These are phyloP conservation scores for Temnothorax nylanderi DNA, from an alignment of 1,140 invertebrate genomes.

Conservation along the genomic window DNA sequence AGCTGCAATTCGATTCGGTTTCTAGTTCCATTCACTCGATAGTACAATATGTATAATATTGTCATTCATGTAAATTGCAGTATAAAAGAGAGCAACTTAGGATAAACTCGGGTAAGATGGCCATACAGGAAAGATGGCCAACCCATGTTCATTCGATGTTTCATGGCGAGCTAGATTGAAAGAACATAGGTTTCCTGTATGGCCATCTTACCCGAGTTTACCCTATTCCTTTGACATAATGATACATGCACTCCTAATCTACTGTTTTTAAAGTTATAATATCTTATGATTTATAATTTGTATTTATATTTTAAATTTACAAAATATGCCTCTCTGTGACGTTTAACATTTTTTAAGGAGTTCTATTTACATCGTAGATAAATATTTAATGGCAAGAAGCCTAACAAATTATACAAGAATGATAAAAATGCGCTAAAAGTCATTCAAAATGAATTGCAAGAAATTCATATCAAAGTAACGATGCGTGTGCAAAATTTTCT, in stretches of 20 bases:
- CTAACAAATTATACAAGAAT: background rate
- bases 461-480: background rate
- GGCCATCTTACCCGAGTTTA: too few species aligned
- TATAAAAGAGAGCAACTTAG: background rate
- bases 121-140: too few species aligned
- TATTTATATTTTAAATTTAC: background rate
- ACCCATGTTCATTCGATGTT: too few species aligned
- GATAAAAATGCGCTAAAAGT: background rate
- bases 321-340: background rate
- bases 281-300: background rate
- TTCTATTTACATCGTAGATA: background rate
- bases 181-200: too few species aligned
- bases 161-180: too few species aligned
- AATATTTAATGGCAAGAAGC: background rate
- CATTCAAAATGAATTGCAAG: background rate
- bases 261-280: background rate
- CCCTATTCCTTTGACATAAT: background rate
- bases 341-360: background rate
- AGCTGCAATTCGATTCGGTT: slow-evolving; percentile 39
- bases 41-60: slow-evolving; percentile 7
- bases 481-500: background rate
- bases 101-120: too few species aligned
- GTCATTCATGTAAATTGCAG: slow-evolving; percentile 26
- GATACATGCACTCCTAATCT: background rate
- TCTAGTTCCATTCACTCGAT: slow-evolving; percentile 41